Conservation (phyloP, 1,140 invertebrate genomes). For the Eciton burchellii region DNA sequence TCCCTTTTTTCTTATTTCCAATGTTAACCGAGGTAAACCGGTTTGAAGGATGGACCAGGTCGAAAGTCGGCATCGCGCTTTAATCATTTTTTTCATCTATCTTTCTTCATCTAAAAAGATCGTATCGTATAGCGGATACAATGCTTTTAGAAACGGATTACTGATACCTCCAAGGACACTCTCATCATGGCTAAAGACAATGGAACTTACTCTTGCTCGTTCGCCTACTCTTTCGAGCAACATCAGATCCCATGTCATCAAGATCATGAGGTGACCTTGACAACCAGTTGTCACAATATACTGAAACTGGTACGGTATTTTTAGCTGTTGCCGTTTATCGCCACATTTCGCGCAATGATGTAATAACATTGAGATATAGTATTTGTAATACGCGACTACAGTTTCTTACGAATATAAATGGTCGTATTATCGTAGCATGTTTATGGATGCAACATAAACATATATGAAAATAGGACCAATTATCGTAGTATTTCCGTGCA, state of each 20-base stretch:
- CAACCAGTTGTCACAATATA: slow-evolving; percentile 10
- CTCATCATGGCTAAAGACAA: not conserved
- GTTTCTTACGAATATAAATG: no score
- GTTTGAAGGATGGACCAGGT: slow-evolving; percentile 61
- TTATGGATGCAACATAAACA: not conserved
- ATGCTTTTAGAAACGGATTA: not conserved
- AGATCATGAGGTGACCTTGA: slow-evolving; percentile 47
- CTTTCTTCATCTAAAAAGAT: slow-evolving; percentile 13
- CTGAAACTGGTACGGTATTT: slow-evolving; percentile 18
- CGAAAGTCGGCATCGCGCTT: slow-evolving; percentile 39
- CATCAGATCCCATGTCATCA: not conserved
- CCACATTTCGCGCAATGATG: slow-evolving; percentile 21
- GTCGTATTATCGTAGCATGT: slow-evolving; percentile 19
- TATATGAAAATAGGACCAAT: not conserved
- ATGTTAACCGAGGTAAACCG: slow-evolving; percentile 68
- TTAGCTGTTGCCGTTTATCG: not conserved
- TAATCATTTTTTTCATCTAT: slow-evolving; percentile 18
- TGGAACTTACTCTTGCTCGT: no score
- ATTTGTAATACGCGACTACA: not conserved
- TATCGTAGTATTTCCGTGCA: no score
- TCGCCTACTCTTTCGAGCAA: no score
- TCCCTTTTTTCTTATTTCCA: slow-evolving; percentile 53
- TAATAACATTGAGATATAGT: slow-evolving; percentile 14
- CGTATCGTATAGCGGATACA: not conserved
- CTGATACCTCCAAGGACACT: not conserved